Conservation (phyloP, 2,888 invertebrate genomes). For the Drosophila histrio region DNA sequence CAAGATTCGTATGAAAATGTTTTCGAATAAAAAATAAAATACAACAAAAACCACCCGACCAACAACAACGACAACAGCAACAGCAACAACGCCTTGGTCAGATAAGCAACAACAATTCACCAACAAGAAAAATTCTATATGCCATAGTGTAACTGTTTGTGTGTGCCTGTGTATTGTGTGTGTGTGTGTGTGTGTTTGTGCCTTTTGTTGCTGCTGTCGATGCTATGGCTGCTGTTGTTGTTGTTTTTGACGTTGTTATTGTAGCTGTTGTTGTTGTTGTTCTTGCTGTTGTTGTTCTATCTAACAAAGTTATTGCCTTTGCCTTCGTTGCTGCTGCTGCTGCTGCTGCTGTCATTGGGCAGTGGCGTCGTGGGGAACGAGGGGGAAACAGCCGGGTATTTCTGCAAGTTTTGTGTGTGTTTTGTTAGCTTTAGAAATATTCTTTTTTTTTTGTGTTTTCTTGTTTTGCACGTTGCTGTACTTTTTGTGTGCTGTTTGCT, state of each 20-base stretch:
- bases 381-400: constrained; percentile 56
- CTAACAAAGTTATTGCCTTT: constrained; percentile 76
- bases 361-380: neutral
- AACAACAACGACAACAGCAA: constrained; percentile 27
- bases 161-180: constrained; percentile 36
- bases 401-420: constrained; percentile 78
- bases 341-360: constrained; percentile 63
- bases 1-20: constrained; percentile 24
- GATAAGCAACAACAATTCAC: constrained; percentile 60
- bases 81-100: constrained; percentile 34
- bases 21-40: constrained; percentile 41
- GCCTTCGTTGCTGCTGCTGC: constrained; percentile 44
- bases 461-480: constrained; percentile 72
- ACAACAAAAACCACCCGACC: constrained; percentile 37
- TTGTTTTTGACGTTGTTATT: constrained; percentile 58
- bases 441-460: constrained; percentile 53
- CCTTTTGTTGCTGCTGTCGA: constrained; percentile 59
- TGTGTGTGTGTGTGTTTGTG: constrained; percentile 38
- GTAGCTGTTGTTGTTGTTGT: constrained; percentile 18
- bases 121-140: constrained; percentile 64
- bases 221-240: constrained; percentile 31
- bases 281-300: constrained; percentile 66
- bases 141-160: constrained; percentile 63
- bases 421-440: constrained; percentile 79
- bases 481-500: constrained; percentile 57